These are phyloP conservation scores for Eleutherodactylus coqui DNA, from an alignment of 2,797 vertebrate species.

Conservation along the genomic window DNA sequence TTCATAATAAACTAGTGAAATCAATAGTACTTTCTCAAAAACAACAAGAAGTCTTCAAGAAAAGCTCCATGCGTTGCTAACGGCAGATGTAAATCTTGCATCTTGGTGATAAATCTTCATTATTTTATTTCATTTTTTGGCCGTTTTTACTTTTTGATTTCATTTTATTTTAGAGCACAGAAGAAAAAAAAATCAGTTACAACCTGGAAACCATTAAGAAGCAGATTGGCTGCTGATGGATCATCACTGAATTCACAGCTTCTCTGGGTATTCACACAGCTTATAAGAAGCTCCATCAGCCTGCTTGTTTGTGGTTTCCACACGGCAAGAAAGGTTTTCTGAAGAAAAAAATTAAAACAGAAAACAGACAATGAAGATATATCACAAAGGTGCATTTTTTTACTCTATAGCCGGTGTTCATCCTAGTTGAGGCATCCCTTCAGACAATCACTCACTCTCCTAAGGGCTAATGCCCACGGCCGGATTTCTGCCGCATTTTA, in stretches of 20 bases:
- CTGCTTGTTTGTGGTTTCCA: not conserved
- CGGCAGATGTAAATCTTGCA: not conserved
- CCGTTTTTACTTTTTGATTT: not conserved
- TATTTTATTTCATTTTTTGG: not conserved
- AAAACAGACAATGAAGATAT: no score
- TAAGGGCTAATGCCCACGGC: no score
- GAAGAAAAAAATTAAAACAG: not conserved
- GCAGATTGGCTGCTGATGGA: not conserved
- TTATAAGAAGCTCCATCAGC: not conserved
- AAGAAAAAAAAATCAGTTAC: not conserved
- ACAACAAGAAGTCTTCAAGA: not conserved
- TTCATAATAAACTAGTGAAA: conserved; percentile 16
- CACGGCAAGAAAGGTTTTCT: not conserved
- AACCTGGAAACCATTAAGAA: not conserved
- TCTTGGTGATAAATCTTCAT: not conserved
- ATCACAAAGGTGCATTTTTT: no score
- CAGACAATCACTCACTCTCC: no score
- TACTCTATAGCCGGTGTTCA: no score
- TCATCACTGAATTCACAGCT: not conserved
- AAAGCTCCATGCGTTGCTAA: not conserved
- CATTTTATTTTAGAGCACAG: no score
- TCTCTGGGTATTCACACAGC: no score
- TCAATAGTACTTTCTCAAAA: conserved; percentile 12
- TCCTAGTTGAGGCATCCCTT: no score
- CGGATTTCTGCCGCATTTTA: no score